Base-by-base conservation (phyloP, 1,140 invertebrate species). In the Lasaia peninsularis region DNA sequence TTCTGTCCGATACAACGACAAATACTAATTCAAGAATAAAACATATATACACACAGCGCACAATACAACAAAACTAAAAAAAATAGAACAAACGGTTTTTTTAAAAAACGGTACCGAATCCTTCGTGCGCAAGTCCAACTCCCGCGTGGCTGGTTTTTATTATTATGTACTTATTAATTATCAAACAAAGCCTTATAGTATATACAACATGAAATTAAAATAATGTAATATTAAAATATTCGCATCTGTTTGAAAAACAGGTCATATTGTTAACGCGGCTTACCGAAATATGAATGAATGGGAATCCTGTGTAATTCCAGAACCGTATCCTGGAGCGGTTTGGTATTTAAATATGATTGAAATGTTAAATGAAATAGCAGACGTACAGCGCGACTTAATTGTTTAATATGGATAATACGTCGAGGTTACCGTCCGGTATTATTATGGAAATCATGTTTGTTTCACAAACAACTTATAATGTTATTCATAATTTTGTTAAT, bases 321-420 rank as follows among this genome's bases (percentile, higher is more conserved):
- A 48, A 48, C 18, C 40, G 20, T 48, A 48, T 48, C 40, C 40
- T 48, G 40, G 20, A 48, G 18, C 40, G 40, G 20, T 48, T 20
- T 48, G 40, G 11, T 20, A 48, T 48, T 48, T 48, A 48, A 48
- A 48, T 48, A 20, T 48, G 40, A 48, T 48, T 48, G 40, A 48
- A 48, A 48, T 48, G 18, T 18, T 48, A 48, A 48, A 48, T 48
- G 40, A 48, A 8, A 48, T 48, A 48, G 8, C 40, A 21, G 40
- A 21, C 18, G 20, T 21, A 21, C 40, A 21, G 40, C n/a, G 40
- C 1, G 40, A 48, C 40, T 48, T 48, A 48, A 48, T 48, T 48
- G 40, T 48, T 48, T 48, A 48, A 48, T 21, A 21, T 48, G 40
- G 40, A 48, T 48, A 20, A 48, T 48, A 48, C 40, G 14, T 40